Evolutionary conservation across 2,113 vertebrate species (phyloP).

Genomic region (Cyanoramphus novaezelandiae): DNA sequence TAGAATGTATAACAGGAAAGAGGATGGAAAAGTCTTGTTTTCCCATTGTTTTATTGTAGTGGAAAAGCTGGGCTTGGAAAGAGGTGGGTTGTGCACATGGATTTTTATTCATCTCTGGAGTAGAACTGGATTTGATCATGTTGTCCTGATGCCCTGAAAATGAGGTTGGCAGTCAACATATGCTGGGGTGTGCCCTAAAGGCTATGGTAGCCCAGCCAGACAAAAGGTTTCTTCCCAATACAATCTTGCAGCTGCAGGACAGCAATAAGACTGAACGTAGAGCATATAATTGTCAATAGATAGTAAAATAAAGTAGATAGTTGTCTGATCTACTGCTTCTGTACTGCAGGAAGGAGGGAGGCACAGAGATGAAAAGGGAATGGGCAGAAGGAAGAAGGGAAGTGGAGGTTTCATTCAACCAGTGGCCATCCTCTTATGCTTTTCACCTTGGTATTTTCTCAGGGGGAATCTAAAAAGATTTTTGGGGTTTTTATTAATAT

Average conservation of each 20-base stretch:
- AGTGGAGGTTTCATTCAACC: not conserved
- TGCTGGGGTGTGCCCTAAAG: not conserved
- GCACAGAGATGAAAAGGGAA: not conserved
- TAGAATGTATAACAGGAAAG: not conserved
- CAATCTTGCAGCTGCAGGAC: not conserved
- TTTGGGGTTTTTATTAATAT: not conserved
- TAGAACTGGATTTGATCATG: not conserved
- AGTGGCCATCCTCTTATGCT: not conserved
- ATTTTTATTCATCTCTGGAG: not conserved
- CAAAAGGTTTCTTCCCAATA: not conserved
- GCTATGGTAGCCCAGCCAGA: not conserved
- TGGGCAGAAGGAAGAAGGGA: not conserved
- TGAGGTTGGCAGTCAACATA: not conserved
- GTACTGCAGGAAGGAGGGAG: not conserved
- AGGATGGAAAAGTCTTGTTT: not conserved
- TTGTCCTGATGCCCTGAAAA: not conserved
- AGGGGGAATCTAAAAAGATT: not conserved
- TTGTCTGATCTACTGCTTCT: not conserved
- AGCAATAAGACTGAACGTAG: not conserved
- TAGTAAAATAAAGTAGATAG: not conserved
- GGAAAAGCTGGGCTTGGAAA: conserved; percentile 6
- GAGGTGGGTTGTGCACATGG: not conserved
- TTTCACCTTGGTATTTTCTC: not conserved
- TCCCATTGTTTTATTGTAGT: not conserved
- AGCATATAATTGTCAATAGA: not conserved